Evolutionary conservation across 2,888 invertebrate species (phyloP), one percentile per base, ranked within the genome.

Genomic region (Drosophila prolongata): DNA sequence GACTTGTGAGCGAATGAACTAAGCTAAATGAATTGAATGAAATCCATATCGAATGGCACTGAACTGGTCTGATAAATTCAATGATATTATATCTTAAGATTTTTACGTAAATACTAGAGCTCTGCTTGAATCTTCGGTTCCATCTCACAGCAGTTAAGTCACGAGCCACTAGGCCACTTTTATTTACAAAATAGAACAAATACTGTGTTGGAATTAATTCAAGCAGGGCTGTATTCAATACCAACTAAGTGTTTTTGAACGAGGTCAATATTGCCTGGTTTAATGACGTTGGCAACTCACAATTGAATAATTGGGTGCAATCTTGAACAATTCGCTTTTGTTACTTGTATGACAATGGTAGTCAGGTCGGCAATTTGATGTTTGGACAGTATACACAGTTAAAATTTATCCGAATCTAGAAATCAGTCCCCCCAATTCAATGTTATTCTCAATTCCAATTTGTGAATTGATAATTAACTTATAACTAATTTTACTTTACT

Each of bases 271-370:
- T 58, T 50, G 49, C 52, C 42, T 46, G 30, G 24, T 35, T 35
- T 13, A 49, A 64, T 40, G 27, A 50, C 61, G 35, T 49, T 75
- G 81, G 79, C 75, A 71, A 77, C 77, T 82, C 77, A 83, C 79
- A 78, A 75, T 82, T 54, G 67, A 70, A 73, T 73, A 70, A 81
- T 82, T 85, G 66, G 77, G 80, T 77, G 65, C 83, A 80, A 82
- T 73, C 66, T 54, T 50, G 77, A 75, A 69, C 24, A 69, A 79
- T 74, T 69, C 54, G 60, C 69, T 81, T 82, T 78, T 77, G 82
- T 78, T 68, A 78, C 83, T 80, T 75, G 79, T 85, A 87, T 87
- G 87, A 87, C 87, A 87, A 87, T 87, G 87, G 87, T 87, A 87
- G 89, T 87, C 85, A 75, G 71, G 59, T 59, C 70, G 80, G 62